Evolutionary conservation across 2,888 invertebrate species (phyloP).

Genomic region (Eupithecia subfuscata): DNA sequence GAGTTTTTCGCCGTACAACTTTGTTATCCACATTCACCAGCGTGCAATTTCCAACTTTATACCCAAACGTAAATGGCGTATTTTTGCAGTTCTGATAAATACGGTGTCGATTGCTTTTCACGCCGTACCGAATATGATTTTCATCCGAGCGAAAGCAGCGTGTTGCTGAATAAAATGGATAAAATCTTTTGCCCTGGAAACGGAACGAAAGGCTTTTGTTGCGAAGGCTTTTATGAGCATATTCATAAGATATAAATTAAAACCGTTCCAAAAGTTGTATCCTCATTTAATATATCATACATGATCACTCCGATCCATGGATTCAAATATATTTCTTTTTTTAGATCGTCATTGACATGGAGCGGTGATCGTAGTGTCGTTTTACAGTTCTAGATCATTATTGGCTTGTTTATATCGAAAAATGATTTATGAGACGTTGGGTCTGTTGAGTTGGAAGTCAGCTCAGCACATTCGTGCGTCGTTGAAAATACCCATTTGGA

Average conservation of each 20-base stretch:
- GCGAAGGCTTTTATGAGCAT: conserved; percentile 26
- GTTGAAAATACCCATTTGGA: too few relatives aligned
- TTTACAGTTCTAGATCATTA: too few relatives aligned
- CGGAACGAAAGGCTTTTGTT: conserved; percentile 33
- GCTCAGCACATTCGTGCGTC: too few relatives aligned
- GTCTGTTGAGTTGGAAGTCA: too few relatives aligned
- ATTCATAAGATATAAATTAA: conserved; percentile 8
- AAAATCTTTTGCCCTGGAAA: conserved; percentile 32
- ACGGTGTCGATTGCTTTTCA: conserved; percentile 65
- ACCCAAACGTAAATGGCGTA: conserved; percentile 36
- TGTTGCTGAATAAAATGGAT: conserved; percentile 52
- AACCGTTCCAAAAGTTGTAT: neutral
- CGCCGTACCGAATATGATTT: conserved; percentile 66
- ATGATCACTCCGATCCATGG: neutral
- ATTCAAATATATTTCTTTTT: neutral
- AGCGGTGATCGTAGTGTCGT: neutral
- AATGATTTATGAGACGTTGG: too few relatives aligned
- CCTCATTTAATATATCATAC: neutral
- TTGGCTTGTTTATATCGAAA: too few relatives aligned
- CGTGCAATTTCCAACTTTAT: conserved; percentile 50
- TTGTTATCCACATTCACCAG: conserved; percentile 43
- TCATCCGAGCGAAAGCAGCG: conserved; percentile 67
- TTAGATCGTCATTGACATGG: neutral
- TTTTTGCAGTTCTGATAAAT: conserved; percentile 35
- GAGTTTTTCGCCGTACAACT: conserved; percentile 56